Evolutionary conservation across 2,888 invertebrate species (phyloP), one percentile per base, ranked within the genome.

Genomic region (Phengaris arion): DNA sequence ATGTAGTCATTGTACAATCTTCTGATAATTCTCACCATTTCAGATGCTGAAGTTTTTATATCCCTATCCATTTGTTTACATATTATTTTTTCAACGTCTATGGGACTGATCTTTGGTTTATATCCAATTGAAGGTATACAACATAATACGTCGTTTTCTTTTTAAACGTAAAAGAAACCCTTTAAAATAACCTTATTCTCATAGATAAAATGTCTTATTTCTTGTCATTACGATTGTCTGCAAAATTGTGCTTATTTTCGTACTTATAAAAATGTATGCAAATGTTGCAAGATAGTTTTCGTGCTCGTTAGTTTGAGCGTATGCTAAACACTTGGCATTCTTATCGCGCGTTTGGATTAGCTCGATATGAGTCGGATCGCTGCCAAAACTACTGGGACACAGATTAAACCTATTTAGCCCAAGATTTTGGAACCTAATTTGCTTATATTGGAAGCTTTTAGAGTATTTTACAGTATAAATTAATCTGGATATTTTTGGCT

Each of bases 351-450:
- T 70, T 55, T 57, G 69, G 75, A 75, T 70, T 75, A 75, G 70
- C 77, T 78, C 55, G 57, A 77, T 46, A 69, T 73, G 54, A 64
- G 64, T 46, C 64, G 74, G 75, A 78, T 78, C 77, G 72, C 69
- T 78, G 78, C 78, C 78, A 78, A 77, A 75, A 75, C 75, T 75
- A 69, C 74, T 75, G 55, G 75, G 70, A 55, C 69, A 70, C 75
- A 22, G 46, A 75, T 54, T 52, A 72, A 72, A 72, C 22, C 72
- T 48, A 69, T 69, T 69, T 48, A 69, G 69, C 48, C 46, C 15
- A 48, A 48, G 69, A 69, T 64, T 64, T 35, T 64, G 64, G 35
- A 45, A 77, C 76, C 74, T 72, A 59, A 74, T 74, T 59, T 72
- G 69, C 74, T 75, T 52, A 59, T 69, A 72, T 74, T 64, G 70